Percentiles rank a stretch among this genome's conserved stretches.
These are phyloP conservation scores for Leucopsar rothschildi DNA, from an alignment of 2,113 vertebrate genomes.

Conservation along the genomic window DNA sequence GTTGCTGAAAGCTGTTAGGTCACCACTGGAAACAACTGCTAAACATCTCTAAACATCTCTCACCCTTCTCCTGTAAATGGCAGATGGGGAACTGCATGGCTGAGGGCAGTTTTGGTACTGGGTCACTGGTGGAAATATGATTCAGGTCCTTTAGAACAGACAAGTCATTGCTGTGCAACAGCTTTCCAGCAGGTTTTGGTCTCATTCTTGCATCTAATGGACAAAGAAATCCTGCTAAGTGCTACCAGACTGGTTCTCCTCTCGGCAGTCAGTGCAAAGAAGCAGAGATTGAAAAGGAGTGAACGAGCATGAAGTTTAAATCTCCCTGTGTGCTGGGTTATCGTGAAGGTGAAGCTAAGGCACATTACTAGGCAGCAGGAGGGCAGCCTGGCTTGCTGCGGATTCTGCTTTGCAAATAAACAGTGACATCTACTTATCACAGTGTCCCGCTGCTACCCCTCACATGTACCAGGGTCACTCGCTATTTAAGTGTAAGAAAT, in stretches of 20 bases:
- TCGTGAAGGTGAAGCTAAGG: neutral
- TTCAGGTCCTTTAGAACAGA: neutral
- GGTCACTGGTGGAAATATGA: neutral
- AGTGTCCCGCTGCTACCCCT: neutral
- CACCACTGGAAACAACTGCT: neutral
- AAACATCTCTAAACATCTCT: neutral
- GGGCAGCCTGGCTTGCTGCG: neutral
- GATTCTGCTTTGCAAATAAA: neutral
- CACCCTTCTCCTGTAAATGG: neutral
- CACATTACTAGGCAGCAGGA: neutral
- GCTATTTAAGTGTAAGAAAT: neutral
- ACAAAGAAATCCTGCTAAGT: neutral
- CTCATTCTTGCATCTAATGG: neutral
- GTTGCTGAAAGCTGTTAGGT: neutral
- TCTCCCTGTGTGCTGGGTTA: neutral
- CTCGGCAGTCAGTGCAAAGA: neutral
- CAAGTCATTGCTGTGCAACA: neutral
- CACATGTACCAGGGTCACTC: neutral
- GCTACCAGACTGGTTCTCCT: neutral
- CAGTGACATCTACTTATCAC: neutral
- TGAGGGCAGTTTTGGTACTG: neutral
- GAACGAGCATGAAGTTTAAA: neutral
- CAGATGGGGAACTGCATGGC: neutral
- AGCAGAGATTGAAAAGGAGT: neutral
- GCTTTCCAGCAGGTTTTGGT: neutral